Conservation (phyloP, 30 jellyfish, hydroid and myxozoan genomes). For the Turritopsis rubra region DNA sequence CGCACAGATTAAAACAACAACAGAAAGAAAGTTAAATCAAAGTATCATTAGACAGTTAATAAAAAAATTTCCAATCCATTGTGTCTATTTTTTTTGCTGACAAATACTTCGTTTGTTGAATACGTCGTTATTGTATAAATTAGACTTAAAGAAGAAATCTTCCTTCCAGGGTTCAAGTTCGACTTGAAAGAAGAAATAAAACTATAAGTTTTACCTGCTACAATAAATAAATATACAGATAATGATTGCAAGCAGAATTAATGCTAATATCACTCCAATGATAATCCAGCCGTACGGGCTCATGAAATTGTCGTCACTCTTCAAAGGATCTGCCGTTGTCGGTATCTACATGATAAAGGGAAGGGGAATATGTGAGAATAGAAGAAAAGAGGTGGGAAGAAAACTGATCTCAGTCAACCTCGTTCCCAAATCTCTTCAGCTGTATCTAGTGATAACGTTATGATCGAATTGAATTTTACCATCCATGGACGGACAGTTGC, state of each 20-base stretch:
- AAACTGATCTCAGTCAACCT: not conserved
- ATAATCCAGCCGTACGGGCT: slow-evolving; percentile 2
- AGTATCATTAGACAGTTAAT: too few species aligned
- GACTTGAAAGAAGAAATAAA: not conserved
- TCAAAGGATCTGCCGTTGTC: not conserved
- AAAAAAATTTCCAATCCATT: too few species aligned
- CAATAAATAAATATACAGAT: not conserved
- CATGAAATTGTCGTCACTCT: not conserved
- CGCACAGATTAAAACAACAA: too few species aligned
- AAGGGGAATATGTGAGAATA: too few species aligned
- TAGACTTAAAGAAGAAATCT: not conserved
- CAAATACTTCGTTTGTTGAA: not conserved
- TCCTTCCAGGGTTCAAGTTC: not conserved
- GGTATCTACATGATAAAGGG: not conserved
- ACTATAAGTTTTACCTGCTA: not conserved
- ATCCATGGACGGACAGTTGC: too few species aligned
- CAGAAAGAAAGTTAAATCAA: too few species aligned
- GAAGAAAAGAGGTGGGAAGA: not conserved
- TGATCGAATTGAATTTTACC: too few species aligned
- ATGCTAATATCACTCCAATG: not conserved
- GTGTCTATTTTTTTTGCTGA: too few species aligned
- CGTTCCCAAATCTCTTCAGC: not conserved
- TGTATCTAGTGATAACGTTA: too few species aligned
- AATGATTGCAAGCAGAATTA: not conserved
- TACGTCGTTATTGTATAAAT: not conserved